Conservation (phyloP, 2,113 vertebrate genomes). For the Odocoileus hemionus region DNA sequence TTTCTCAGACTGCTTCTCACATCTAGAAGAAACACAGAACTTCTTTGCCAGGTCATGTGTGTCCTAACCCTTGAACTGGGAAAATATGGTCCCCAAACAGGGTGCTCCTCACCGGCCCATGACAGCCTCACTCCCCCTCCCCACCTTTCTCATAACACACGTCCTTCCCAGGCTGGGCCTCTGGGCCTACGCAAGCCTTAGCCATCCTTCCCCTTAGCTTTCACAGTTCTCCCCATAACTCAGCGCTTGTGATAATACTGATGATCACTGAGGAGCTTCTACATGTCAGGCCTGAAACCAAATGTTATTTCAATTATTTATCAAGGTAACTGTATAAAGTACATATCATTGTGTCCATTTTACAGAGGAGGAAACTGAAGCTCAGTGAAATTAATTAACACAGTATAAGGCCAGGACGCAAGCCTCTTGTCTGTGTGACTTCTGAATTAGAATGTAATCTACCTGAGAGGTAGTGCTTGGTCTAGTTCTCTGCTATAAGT, state of each 20-base stretch:
- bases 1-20: background rate
- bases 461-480: fast-evolving
- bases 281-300: background rate
- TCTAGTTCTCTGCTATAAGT: background rate
- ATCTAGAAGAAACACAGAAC: background rate
- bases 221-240: background rate
- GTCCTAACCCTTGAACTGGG: background rate
- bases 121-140: background rate
- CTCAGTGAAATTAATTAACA: background rate
- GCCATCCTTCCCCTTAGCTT: background rate
- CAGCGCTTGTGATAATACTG: background rate
- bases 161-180: background rate
- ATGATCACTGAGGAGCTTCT: background rate
- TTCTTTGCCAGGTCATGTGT: background rate
- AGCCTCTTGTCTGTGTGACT: background rate
- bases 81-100: background rate
- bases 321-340: background rate
- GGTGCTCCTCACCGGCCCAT: background rate
- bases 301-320: background rate
- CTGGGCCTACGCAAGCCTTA: background rate
- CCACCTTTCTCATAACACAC: background rate
- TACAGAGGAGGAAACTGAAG: background rate
- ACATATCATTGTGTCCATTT: background rate
- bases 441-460: background rate
- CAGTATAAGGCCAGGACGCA: background rate